phyloP scores from a whole-genome alignment of 1,140 invertebrate genomes.

The Brachystomella parvula region DNA sequence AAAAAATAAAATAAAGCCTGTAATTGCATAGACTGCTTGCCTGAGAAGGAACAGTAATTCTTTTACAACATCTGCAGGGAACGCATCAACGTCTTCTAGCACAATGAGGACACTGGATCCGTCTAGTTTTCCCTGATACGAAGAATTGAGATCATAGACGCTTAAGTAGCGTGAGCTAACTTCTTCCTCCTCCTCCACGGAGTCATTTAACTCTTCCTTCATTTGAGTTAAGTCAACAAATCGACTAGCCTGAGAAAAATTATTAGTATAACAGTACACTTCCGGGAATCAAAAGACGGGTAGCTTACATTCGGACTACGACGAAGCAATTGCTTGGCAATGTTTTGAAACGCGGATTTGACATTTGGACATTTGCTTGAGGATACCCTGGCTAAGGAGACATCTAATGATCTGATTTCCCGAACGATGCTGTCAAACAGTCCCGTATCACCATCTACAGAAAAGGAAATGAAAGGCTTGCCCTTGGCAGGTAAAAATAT shows the following conservation, averaged over 20 bases:
- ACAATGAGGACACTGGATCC: conserved; percentile 15
- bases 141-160: conserved; percentile 23
- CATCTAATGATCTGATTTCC: not conserved
- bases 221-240: not conserved
- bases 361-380: conserved; percentile 18
- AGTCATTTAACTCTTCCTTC: not conserved
- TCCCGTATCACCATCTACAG: conserved; percentile 18
- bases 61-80: conserved; percentile 13
- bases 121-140: conserved; percentile 11
- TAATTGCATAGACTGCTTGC: conserved; percentile 12
- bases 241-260: not conserved
- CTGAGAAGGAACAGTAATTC: conserved; percentile 23
- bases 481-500: not conserved
- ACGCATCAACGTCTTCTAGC: conserved; percentile 29
- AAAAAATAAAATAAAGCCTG: not conserved
- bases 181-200: not conserved
- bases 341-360: conserved; percentile 27
- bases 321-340: conserved; percentile 20
- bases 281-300: not conserved
- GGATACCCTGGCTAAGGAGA: conserved; percentile 12
- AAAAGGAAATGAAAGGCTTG: conserved; percentile 13
- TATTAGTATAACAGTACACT: not conserved
- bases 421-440: conserved; percentile 20
- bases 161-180: conserved; percentile 18
- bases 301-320: conserved; percentile 4